Conservation (phyloP, 2,113 vertebrate species). For the Gila orcuttii region DNA sequence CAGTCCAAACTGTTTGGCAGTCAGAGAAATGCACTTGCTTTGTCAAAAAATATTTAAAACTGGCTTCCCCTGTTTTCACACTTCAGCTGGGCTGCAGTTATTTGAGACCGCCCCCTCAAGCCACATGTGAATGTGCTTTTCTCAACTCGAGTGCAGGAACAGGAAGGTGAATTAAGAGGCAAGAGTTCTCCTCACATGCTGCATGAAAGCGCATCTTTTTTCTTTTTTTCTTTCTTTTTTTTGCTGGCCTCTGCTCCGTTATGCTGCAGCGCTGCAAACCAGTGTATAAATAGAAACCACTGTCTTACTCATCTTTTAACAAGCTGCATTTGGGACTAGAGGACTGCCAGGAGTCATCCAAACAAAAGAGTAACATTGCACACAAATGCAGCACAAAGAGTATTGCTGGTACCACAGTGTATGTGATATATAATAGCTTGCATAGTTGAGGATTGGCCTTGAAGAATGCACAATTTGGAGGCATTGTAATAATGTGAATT, state of each 20-base stretch:
- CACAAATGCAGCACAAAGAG: background rate
- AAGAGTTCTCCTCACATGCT: background rate
- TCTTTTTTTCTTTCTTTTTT: slow-evolving; percentile 7
- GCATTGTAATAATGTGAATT: background rate
- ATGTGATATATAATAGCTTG: background rate
- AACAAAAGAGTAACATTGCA: slow-evolving; percentile 33
- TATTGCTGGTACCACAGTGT: background rate
- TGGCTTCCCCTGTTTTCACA: slow-evolving; percentile 41
- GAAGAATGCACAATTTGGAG: background rate
- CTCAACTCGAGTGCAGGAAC: slow-evolving; percentile 9
- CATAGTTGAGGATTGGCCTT: background rate
- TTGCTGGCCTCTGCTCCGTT: background rate
- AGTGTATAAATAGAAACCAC: slow-evolving; percentile 47
- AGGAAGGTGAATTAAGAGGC: slow-evolving; percentile 26
- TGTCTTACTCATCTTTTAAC: slow-evolving; percentile 53
- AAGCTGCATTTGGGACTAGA: slow-evolving; percentile 47
- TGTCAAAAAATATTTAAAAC: background rate
- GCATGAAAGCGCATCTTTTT: slow-evolving; percentile 10
- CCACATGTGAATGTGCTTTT: slow-evolving; percentile 4
- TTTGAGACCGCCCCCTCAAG: background rate
- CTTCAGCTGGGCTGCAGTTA: slow-evolving; percentile 28
- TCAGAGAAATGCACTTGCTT: slow-evolving; percentile 14
- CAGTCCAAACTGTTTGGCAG: background rate
- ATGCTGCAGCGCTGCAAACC: slow-evolving; percentile 22
- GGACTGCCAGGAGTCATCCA: slow-evolving; percentile 44